Percentiles rank a stretch among this genome's conserved stretches.
phyloP scores from a whole-genome alignment of 2,888 invertebrate species.

The Cotesia congregata region DNA sequence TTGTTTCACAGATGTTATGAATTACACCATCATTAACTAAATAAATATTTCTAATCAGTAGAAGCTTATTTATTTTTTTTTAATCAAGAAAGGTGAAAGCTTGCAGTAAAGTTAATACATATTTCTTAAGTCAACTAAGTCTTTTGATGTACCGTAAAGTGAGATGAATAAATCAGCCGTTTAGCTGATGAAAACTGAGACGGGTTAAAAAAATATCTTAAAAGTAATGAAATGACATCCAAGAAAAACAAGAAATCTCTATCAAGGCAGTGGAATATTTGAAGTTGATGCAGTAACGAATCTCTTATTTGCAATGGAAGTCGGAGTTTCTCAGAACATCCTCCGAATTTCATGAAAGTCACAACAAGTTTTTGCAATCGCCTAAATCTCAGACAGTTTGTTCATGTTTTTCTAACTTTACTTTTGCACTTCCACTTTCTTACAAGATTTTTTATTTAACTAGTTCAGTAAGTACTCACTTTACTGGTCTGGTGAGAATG shows the following conservation, averaged over 20 bases:
- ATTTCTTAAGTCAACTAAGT: background rate
- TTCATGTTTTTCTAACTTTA: slow-evolving; percentile 31
- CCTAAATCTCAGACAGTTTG: slow-evolving; percentile 23
- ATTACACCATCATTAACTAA: no score
- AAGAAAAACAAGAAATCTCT: slow-evolving; percentile 13
- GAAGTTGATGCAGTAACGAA: slow-evolving; percentile 27
- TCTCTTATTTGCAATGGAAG: slow-evolving; percentile 34
- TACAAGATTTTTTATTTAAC: slow-evolving; percentile 28
- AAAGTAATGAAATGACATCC: slow-evolving; percentile 4
- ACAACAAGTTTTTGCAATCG: slow-evolving; percentile 60
- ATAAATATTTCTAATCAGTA: no score
- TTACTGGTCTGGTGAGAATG: slow-evolving; percentile 46
- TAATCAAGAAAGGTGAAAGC: background rate
- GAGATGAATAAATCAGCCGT: background rate
- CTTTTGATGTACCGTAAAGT: background rate
- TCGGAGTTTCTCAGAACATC: slow-evolving; percentile 36
- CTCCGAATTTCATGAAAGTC: slow-evolving; percentile 56
- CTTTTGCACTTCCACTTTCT: slow-evolving; percentile 34
- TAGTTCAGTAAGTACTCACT: slow-evolving; percentile 55
- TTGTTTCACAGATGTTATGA: no score
- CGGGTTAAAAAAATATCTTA: slow-evolving; percentile 15
- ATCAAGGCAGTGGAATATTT: slow-evolving; percentile 28
- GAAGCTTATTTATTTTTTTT: background rate
- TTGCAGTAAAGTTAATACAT: background rate
- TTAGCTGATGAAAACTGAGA: background rate